Evolutionary conservation across 1,140 invertebrate species (phyloP).

Genomic region (Drosophila mayri): DNA sequence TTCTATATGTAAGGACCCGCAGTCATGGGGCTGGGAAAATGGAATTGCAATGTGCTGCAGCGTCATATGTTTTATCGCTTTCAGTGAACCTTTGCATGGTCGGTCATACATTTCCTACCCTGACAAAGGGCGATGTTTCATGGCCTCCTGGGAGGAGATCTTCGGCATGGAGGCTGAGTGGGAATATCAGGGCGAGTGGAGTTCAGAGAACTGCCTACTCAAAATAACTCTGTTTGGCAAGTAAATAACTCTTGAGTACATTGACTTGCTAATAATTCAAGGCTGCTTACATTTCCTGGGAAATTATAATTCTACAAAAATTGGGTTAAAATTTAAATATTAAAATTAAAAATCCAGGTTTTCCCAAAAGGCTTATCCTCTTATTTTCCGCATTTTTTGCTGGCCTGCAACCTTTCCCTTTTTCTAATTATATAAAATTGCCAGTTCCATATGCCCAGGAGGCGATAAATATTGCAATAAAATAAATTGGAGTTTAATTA

Average conservation of each 20-base stretch:
- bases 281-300: not conserved
- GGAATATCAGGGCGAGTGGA: not conserved
- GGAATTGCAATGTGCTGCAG: conserved; percentile 60
- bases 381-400: not conserved
- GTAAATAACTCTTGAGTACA: conserved; percentile 6
- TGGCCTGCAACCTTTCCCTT: not conserved
- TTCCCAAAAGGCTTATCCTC: not conserved
- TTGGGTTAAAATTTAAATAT: not conserved
- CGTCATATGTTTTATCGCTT: conserved; percentile 62
- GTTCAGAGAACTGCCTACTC: conserved; percentile 19
- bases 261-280: not conserved
- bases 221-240: not conserved
- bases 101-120: conserved; percentile 45
- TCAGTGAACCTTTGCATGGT: conserved; percentile 65
- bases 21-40: conserved; percentile 28
- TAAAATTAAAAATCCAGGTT: not conserved
- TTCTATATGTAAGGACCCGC: conserved; percentile 1
- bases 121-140: conserved; percentile 52
- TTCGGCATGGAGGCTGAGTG: conserved; percentile 1
- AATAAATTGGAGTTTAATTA: conserved; percentile 81
- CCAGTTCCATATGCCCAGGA: conserved; percentile 29
- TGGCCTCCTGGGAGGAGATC: conserved; percentile 38
- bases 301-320: not conserved
- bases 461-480: conserved; percentile 76
- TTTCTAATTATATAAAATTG: conserved; percentile 48